These are phyloP conservation scores for Drosophila mulleri DNA, from an alignment of 2,888 invertebrate genomes.

Conservation along the genomic window DNA sequence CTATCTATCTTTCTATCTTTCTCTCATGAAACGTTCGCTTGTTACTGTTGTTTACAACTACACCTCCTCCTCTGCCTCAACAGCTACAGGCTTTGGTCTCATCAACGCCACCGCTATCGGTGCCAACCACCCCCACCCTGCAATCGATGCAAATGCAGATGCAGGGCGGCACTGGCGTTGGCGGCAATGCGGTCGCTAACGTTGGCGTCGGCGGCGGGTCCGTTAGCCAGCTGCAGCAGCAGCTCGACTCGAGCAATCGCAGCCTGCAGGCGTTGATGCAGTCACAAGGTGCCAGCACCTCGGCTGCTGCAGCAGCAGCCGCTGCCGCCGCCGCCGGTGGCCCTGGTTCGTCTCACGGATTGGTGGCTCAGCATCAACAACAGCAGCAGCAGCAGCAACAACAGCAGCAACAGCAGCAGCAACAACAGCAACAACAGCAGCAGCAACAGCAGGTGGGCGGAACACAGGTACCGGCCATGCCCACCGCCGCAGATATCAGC, in stretches of 20 bases:
- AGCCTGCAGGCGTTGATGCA: slow-evolving; percentile 84
- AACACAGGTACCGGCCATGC: slow-evolving; percentile 82
- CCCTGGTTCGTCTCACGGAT: slow-evolving; percentile 33
- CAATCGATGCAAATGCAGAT: slow-evolving; percentile 85
- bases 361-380: slow-evolving; percentile 67
- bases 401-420: slow-evolving; percentile 68
- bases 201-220: slow-evolving; percentile 46
- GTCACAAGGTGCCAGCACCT: slow-evolving; percentile 79
- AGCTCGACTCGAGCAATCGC: slow-evolving; percentile 77
- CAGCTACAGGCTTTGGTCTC: slow-evolving; percentile 85
- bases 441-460: slow-evolving; percentile 64
- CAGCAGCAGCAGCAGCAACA: slow-evolving; percentile 55
- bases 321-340: slow-evolving; percentile 62
- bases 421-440: slow-evolving; percentile 61
- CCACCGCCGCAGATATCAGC: slow-evolving; percentile 85
- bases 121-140: slow-evolving; percentile 84
- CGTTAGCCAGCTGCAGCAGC: slow-evolving; percentile 68
- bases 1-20: neutral
- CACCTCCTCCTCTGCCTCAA: slow-evolving; percentile 46
- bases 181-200: slow-evolving; percentile 40
- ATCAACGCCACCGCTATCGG: slow-evolving; percentile 84
- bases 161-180: slow-evolving; percentile 73
- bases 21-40: slow-evolving; percentile 39
- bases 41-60: slow-evolving; percentile 29
- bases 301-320: slow-evolving; percentile 82